Conservation (phyloP, 2,797 vertebrate genomes). For the Lindbergichthys nudifrons region DNA sequence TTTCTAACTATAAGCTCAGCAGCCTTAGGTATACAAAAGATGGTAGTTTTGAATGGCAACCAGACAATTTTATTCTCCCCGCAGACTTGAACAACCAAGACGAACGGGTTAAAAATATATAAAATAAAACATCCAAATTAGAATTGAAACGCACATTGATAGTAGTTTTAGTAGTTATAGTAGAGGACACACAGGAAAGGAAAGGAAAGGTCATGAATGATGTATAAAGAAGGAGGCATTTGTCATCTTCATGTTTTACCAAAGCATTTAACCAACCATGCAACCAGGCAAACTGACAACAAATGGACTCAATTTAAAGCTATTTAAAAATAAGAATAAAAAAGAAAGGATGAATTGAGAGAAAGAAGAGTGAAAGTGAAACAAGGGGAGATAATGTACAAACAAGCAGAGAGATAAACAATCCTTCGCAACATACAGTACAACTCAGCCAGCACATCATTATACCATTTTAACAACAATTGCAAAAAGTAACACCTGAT, state of each 20-base stretch:
- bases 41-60: not conserved
- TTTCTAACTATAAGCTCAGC: not conserved
- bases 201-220: not conserved
- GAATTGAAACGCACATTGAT: not conserved
- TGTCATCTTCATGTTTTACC: not conserved
- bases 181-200: not conserved
- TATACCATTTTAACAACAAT: slow-evolving; percentile 20
- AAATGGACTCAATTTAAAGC: slow-evolving; percentile 12
- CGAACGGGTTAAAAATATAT: not conserved
- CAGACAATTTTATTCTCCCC: not conserved
- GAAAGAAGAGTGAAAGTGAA: slow-evolving; percentile 6
- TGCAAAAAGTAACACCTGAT: slow-evolving; percentile 31
- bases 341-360: not conserved
- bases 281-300: not conserved
- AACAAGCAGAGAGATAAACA: not conserved
- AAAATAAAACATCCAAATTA: too few species aligned
- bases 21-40: not conserved
- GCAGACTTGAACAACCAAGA: not conserved
- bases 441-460: slow-evolving; percentile 23
- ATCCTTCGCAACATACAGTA: not conserved
- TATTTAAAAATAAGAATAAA: not conserved
- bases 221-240: not conserved
- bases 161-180: not conserved
- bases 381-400: not conserved
- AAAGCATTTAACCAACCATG: slow-evolving; percentile 2